Base-by-base conservation (phyloP, 2,888 invertebrate species). In the Drosophila peninsularis region DNA sequence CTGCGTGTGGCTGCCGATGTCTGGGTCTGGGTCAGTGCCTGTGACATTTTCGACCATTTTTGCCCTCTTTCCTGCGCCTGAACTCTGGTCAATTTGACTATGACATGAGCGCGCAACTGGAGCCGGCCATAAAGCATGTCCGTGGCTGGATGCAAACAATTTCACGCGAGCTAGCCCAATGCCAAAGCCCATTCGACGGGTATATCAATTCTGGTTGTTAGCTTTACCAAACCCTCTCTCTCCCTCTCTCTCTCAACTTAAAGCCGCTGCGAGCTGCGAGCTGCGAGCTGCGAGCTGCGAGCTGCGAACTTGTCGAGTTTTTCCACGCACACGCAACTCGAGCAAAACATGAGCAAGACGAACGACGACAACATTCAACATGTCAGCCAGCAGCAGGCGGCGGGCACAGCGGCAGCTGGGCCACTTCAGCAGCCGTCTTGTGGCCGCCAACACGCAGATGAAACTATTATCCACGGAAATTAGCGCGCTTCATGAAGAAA, bases 71-170 rank as follows among this genome's bases (percentile, higher is more conserved):
- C 62, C 66, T 71, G 55, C 45, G 61, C 34, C 32, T n/a, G 60
- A 44, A 54, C 56, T 30, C 49, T 64, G 89, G 84, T 89, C 90
- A 91, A 90, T 90, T 91, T 91, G 87, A 83, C 80, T 90, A 79
- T 83, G 88, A 78, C 82, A 76, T 62, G 72, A 71, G 61, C 71
- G 60, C 44, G 53, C 70, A 60, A 49, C 57, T 52, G 55, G 54
- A 62, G 55, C 70, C 66, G 66, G 58, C 71, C 75, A 84, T 76
- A 78, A 84, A 81, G 62, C 71, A 81, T 75, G 62, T 53, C 47
- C 62, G 34, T 41, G 41, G 55, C 62, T 65, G 37, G 53, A 62
- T 60, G 78, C 78, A 76, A 75, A 71, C 78, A 78, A 78, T 85
- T 78, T 78, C 74, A 70, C 63, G 75, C 74, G 42, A 41, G 55